Evolutionary conservation across 2,888 invertebrate genomes (phyloP).

Genomic region (Xylophagus ater): DNA sequence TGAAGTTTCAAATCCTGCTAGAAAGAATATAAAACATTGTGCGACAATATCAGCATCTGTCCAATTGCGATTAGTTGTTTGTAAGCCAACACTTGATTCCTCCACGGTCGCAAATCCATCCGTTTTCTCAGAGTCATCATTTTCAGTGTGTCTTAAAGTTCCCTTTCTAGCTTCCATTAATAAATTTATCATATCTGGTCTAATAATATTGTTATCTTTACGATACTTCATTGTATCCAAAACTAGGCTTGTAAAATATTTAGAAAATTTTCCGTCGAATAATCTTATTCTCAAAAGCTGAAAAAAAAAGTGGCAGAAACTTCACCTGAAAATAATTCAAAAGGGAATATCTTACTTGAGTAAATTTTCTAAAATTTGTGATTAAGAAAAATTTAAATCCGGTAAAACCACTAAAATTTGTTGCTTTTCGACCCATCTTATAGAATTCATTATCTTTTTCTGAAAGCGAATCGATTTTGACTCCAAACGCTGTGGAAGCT

Average conservation of each 20-base stretch:
- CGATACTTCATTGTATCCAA: conserved; percentile 39
- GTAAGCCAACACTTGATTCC: too few relatives aligned
- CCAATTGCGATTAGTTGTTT: conserved; percentile 25
- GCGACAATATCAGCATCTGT: conserved; percentile 46
- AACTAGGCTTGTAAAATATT: conserved; percentile 39
- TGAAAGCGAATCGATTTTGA: conserved; percentile 43
- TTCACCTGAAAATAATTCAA: too few relatives aligned
- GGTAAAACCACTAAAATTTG: conserved; percentile 31
- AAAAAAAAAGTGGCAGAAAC: too few relatives aligned
- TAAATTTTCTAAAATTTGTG: too few relatives aligned
- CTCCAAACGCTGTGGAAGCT: conserved; percentile 40
- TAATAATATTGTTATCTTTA: conserved; percentile 37
- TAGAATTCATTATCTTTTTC: conserved; percentile 46
- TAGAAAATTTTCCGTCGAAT: conserved; percentile 27
- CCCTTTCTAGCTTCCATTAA: conserved; percentile 41
- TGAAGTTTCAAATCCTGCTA: conserved; percentile 46
- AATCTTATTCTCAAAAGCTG: conserved; percentile 27
- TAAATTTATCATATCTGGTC: conserved; percentile 47
- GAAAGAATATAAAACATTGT: conserved; percentile 46
- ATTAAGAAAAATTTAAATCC: too few relatives aligned
- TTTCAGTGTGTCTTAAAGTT: too few relatives aligned
- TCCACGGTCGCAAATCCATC: too few relatives aligned
- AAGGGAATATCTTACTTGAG: too few relatives aligned
- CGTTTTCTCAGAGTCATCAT: too few relatives aligned
- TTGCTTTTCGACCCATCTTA: conserved; percentile 40